A percentile compares a stretch with the other conserved stretches of the same genome.
These are phyloP conservation scores for Vannuccia rotundouncinata DNA, from an alignment of 2,888 invertebrate species.

Conservation along the genomic window DNA sequence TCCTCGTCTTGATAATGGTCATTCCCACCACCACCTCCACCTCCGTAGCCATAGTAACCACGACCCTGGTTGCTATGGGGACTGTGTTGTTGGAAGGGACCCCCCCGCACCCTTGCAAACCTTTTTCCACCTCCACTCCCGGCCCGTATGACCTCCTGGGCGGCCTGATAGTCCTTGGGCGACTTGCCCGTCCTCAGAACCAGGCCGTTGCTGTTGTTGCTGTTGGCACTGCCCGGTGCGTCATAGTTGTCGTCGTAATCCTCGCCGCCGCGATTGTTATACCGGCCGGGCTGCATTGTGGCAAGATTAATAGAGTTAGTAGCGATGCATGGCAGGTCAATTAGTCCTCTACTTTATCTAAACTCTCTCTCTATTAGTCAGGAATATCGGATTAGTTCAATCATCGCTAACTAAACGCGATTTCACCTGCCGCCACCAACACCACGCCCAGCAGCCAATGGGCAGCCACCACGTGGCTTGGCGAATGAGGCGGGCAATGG, in stretches of 20 bases:
- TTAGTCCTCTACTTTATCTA: no score
- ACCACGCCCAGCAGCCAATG: neutral
- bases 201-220: neutral
- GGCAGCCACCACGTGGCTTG: neutral
- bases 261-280: neutral
- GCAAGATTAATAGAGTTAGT: neutral
- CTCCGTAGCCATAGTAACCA: no score
- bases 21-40: no score
- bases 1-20: no score
- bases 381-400: neutral
- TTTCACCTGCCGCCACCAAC: neutral
- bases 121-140: neutral
- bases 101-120: no score
- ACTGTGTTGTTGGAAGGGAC: no score
- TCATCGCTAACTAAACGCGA: neutral
- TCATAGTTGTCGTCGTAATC: neutral
- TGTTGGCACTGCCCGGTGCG: neutral
- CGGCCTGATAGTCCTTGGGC: neutral
- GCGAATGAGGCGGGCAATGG: neutral
- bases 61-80: no score
- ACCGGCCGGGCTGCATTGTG: neutral
- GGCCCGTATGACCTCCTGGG: neutral
- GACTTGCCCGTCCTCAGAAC: neutral
- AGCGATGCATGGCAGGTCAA: neutral
- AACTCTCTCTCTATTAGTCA: no score